phyloP scores from a whole-genome alignment of 2,888 invertebrate species.

The Campaea margaritaria region DNA sequence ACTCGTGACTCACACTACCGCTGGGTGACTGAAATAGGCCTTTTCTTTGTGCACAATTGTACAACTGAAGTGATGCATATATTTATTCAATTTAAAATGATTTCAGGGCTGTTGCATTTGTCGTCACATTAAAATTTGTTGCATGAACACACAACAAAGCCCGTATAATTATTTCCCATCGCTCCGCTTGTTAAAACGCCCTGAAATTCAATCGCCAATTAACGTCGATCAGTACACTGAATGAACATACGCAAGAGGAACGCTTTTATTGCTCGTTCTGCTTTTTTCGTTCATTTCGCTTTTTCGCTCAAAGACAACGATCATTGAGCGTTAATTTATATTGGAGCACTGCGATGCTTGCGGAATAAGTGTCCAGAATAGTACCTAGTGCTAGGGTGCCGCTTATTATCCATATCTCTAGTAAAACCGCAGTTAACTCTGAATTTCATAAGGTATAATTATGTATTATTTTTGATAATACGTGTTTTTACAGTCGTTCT shows the following conservation, averaged over 20 bases:
- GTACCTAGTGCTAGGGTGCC: not conserved
- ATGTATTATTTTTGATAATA: no score
- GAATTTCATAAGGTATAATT: no score
- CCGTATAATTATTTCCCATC: slow-evolving; percentile 27
- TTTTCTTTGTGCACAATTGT: not conserved
- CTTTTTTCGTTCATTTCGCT: slow-evolving; percentile 21
- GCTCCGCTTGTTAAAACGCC: slow-evolving; percentile 20
- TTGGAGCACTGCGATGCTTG: slow-evolving; percentile 22
- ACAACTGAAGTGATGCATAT: no score
- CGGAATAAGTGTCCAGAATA: slow-evolving; percentile 9
- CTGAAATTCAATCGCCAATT: slow-evolving; percentile 34
- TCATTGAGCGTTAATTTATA: slow-evolving; percentile 31
- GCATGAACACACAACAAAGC: slow-evolving; percentile 19
- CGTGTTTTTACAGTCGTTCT: no score
- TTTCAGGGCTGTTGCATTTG: not conserved
- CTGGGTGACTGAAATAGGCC: no score
- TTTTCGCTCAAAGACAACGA: slow-evolving; percentile 29
- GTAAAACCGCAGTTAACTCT: no score
- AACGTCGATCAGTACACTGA: slow-evolving; percentile 34
- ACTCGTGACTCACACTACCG: no score
- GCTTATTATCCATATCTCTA: no score
- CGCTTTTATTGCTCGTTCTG: slow-evolving; percentile 22
- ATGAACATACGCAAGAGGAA: slow-evolving; percentile 25
- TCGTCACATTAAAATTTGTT: slow-evolving; percentile 5
- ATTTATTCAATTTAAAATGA: not conserved